Conservation (phyloP, 1,140 invertebrate species). For the Pentalonia nigronervosa region DNA sequence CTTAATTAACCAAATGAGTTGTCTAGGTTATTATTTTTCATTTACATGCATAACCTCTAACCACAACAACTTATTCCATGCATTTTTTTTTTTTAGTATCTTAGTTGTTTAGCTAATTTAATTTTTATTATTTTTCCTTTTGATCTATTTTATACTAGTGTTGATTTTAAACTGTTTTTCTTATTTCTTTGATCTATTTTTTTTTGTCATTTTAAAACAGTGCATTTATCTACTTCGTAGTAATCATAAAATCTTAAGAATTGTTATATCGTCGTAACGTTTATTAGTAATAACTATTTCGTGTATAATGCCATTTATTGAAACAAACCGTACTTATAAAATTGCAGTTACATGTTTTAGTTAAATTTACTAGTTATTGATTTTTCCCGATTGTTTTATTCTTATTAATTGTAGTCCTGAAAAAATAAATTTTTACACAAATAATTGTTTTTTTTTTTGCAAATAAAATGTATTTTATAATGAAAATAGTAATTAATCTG, state of each 20-base stretch:
- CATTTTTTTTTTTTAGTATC: neutral
- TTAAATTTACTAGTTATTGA: neutral
- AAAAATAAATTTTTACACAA: neutral
- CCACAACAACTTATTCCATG: neutral
- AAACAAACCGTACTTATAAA: neutral
- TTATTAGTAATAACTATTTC: neutral
- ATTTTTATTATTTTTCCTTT: neutral
- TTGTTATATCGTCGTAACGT: neutral
- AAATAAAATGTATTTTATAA: neutral
- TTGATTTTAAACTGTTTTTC: neutral
- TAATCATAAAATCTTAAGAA: constrained; percentile 21
- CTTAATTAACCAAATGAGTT: neutral
- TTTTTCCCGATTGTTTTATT: neutral
- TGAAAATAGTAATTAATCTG: neutral
- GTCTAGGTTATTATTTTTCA: neutral
- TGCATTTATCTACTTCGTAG: neutral
- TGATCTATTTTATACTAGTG: neutral
- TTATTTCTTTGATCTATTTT: neutral
- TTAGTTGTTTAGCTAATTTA: constrained; percentile 4
- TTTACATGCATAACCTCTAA: neutral
- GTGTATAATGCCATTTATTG: neutral
- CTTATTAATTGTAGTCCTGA: neutral
- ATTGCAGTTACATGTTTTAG: neutral
- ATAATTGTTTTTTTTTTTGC: neutral
- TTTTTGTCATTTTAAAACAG: neutral